A percentile compares a stretch with the other conserved stretches of the same genome.
These are phyloP conservation scores for Aricia artaxerxes DNA, from an alignment of 2,888 invertebrate genomes.

Conservation along the genomic window DNA sequence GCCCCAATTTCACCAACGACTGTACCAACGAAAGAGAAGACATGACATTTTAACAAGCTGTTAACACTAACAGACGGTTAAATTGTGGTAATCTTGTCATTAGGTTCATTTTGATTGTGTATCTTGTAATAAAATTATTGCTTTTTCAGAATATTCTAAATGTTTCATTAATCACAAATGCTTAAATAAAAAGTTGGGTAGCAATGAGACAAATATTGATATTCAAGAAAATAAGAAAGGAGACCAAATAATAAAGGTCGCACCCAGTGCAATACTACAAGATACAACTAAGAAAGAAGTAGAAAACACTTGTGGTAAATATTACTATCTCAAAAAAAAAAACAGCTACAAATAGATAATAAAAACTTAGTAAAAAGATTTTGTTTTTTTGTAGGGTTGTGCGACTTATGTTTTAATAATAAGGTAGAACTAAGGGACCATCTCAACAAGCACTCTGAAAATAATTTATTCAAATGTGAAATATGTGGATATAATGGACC, in stretches of 20 bases:
- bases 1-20: too few species aligned
- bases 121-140: background rate
- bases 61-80: too few species aligned
- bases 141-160: slow-evolving; percentile 18
- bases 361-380: too few species aligned
- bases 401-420: slow-evolving; percentile 41
- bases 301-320: slow-evolving; percentile 39
- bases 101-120: too few species aligned
- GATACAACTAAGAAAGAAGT: background rate
- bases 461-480: slow-evolving; percentile 54
- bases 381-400: slow-evolving; percentile 47
- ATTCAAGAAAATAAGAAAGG: slow-evolving; percentile 17
- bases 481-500: slow-evolving; percentile 54
- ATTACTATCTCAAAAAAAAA: background rate
- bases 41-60: too few species aligned
- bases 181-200: slow-evolving; percentile 33
- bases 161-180: slow-evolving; percentile 36
- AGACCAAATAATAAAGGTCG: background rate
- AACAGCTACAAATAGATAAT: too few species aligned
- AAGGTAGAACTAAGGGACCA: slow-evolving; percentile 44
- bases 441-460: slow-evolving; percentile 50
- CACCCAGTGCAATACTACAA: background rate
- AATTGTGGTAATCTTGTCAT: too few species aligned
- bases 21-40: too few species aligned
- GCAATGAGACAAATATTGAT: slow-evolving; percentile 15